Conservation (phyloP, 2,888 invertebrate species). For the Eugnorisma glareosa region DNA sequence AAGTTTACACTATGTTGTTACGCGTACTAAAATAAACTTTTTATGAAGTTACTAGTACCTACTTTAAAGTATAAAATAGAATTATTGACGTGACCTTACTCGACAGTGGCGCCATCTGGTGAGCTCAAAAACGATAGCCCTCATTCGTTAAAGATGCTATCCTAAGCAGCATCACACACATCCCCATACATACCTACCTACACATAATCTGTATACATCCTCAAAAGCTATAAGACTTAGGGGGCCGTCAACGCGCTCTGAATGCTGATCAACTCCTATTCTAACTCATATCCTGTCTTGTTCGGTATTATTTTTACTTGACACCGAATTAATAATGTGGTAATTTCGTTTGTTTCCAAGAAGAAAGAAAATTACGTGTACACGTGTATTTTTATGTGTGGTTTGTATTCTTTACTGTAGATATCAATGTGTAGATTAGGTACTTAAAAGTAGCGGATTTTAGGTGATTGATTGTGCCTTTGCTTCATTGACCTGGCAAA, state of each 20-base stretch:
- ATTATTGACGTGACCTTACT: too few relatives aligned
- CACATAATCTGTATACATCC: constrained; percentile 23
- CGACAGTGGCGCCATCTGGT: too few relatives aligned
- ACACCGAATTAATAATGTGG: constrained; percentile 63
- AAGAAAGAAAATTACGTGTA: constrained; percentile 23
- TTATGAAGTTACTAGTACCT: too few relatives aligned
- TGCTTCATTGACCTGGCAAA: too few relatives aligned
- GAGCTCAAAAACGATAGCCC: too few relatives aligned
- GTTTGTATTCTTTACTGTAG: background rate
- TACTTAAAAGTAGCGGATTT: too few relatives aligned
- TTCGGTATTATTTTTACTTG: constrained; percentile 73
- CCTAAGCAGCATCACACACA: constrained; percentile 8
- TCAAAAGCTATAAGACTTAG: constrained; percentile 58
- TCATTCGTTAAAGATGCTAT: constrained; percentile 7
- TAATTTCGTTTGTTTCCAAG: constrained; percentile 56
- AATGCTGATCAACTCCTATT: constrained; percentile 74
- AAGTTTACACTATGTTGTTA: too few relatives aligned
- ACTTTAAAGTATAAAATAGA: too few relatives aligned
- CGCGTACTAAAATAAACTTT: too few relatives aligned
- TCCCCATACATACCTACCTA: background rate
- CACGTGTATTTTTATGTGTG: constrained; percentile 9
- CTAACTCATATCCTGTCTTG: constrained; percentile 81
- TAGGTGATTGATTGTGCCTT: background rate
- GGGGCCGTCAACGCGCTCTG: constrained; percentile 75
- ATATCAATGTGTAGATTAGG: background rate